phyloP scores from a whole-genome alignment of 2,113 vertebrate species.

The Neogobius melanostomus region DNA sequence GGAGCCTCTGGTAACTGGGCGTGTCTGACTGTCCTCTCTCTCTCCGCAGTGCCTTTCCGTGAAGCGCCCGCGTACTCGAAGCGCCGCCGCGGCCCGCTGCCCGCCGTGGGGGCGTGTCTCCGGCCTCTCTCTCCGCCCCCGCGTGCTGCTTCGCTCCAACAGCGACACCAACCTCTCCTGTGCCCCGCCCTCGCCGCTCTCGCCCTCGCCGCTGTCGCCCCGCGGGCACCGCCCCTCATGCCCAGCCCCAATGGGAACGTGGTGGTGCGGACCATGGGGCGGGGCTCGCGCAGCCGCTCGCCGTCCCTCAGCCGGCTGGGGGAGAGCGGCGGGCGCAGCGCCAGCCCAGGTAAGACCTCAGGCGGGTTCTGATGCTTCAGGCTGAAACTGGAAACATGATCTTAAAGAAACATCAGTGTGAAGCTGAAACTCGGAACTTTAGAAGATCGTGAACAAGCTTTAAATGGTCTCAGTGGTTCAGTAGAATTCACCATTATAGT shows the following conservation, averaged over 20 bases:
- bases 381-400: too few relatives aligned
- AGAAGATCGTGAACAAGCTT: too few relatives aligned
- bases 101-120: slow-evolving; percentile 76
- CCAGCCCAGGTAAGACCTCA: slow-evolving; percentile 78
- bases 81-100: slow-evolving; percentile 83
- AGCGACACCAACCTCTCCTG: slow-evolving; percentile 90
- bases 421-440: too few relatives aligned
- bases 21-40: neutral
- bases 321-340: slow-evolving; percentile 85
- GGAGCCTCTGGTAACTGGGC: too few relatives aligned
- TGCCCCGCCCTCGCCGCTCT: slow-evolving; percentile 77
- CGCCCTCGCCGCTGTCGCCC: slow-evolving; percentile 86
- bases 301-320: slow-evolving; percentile 91
- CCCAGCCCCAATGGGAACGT: slow-evolving; percentile 85
- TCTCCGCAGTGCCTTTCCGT: slow-evolving; percentile 88
- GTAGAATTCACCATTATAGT: too few relatives aligned
- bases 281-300: slow-evolving; percentile 84
- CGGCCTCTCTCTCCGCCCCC: slow-evolving; percentile 83
- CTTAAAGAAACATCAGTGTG: too few relatives aligned
- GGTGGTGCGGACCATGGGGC: slow-evolving; percentile 81
- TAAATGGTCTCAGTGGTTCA: too few relatives aligned
- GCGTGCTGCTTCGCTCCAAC: slow-evolving; percentile 92
- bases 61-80: slow-evolving; percentile 93
- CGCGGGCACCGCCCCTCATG: slow-evolving; percentile 28
- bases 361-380: too few relatives aligned